phyloP scores from a whole-genome alignment of 2,113 vertebrate species.

The Nettapus auritus region DNA sequence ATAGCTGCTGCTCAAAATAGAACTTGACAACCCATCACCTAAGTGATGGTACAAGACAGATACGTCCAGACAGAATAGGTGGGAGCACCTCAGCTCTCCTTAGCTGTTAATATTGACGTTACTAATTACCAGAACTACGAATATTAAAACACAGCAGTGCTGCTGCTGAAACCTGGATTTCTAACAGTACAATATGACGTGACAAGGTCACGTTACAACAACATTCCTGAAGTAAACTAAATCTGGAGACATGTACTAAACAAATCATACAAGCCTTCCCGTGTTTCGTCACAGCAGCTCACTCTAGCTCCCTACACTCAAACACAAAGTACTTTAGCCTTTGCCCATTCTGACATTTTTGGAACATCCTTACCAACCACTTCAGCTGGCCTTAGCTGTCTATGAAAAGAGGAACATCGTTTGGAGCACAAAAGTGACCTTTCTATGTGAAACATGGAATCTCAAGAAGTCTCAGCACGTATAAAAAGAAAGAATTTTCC shows the following conservation, averaged over 20 bases:
- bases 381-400: not conserved
- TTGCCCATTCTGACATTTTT: not conserved
- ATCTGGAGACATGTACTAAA: not conserved
- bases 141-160: not conserved
- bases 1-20: conserved; percentile 67
- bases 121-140: not conserved
- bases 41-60: not conserved
- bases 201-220: not conserved
- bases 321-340: not conserved
- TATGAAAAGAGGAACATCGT: not conserved
- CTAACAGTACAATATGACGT: not conserved
- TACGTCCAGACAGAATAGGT: not conserved
- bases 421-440: not conserved
- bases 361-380: not conserved
- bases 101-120: not conserved
- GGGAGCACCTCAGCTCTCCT: not conserved
- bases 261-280: not conserved
- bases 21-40: conserved; percentile 37
- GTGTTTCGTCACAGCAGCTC: not conserved
- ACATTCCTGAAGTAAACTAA: not conserved
- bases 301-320: not conserved
- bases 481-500: not conserved
- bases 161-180: not conserved
- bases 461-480: not conserved
- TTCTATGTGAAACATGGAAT: not conserved